These are phyloP conservation scores for Phrynosoma platyrhinos DNA, from an alignment of 2,113 vertebrate species.

Conservation along the genomic window DNA sequence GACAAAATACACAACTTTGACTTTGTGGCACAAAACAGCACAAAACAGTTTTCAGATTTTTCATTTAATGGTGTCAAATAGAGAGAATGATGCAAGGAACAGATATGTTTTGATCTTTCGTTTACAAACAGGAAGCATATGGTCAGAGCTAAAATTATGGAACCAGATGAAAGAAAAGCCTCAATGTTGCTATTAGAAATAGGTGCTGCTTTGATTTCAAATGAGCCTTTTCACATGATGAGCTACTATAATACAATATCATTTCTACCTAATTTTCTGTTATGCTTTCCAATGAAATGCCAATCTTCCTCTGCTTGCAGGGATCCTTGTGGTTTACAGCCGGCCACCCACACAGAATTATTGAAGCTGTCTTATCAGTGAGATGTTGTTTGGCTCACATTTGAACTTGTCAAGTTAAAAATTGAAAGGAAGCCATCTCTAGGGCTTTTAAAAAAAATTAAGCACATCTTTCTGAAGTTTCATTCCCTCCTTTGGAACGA, in stretches of 20 bases:
- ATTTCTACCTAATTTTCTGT: constrained; percentile 4
- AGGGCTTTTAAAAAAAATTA: neutral
- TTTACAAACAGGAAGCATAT: neutral
- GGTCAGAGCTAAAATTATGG: neutral
- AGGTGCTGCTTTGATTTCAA: neutral
- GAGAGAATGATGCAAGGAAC: neutral
- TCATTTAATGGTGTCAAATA: neutral
- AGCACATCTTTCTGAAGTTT: neutral
- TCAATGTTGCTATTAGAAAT: neutral
- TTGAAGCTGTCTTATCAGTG: constrained; percentile 7
- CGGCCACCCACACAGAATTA: constrained; percentile 4
- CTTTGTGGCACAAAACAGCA: no score
- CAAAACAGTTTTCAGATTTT: no score
- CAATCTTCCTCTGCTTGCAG: constrained; percentile 1
- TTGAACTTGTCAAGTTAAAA: constrained; percentile 19
- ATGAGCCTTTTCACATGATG: neutral
- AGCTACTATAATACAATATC: neutral
- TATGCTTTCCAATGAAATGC: neutral
- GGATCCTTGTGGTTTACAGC: neutral
- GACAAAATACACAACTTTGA: no score
- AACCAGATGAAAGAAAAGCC: neutral
- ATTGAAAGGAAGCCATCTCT: constrained; percentile 11
- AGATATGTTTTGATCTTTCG: neutral
- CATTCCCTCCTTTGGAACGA: neutral
- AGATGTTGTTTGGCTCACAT: neutral